Evolutionary conservation across 2,888 invertebrate genomes (phyloP).

Genomic region (Drosophila neotestacea): DNA sequence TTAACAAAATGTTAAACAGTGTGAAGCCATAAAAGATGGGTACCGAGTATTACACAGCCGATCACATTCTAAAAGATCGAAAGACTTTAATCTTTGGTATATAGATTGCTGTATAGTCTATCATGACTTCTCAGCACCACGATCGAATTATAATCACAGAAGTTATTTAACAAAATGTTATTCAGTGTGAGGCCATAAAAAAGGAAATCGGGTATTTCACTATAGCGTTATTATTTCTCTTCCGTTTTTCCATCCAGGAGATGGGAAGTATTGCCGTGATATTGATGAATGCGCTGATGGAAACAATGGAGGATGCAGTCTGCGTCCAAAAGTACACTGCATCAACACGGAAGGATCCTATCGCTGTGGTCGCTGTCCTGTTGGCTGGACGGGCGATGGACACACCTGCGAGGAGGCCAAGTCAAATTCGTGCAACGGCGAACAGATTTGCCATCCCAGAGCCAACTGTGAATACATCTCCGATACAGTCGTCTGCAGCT

Average conservation of each 20-base stretch:
- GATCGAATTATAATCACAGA: no score
- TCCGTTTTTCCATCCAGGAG: conserved; percentile 85
- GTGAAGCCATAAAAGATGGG: no score
- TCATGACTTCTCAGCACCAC: no score
- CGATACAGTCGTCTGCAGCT: conserved; percentile 89
- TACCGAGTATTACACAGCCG: no score
- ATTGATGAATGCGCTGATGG: conserved; percentile 93
- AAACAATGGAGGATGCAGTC: conserved; percentile 96
- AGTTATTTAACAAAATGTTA: no score
- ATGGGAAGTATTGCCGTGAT: conserved; percentile 94
- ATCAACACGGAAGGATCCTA: conserved; percentile 95
- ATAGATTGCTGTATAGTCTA: no score
- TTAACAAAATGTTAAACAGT: no score
- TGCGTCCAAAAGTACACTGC: conserved; percentile 92
- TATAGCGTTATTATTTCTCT: no score
- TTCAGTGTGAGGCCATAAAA: no score
- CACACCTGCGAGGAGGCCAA: conserved; percentile 87
- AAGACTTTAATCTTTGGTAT: no score
- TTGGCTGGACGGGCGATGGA: conserved; percentile 95
- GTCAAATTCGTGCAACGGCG: conserved; percentile 74
- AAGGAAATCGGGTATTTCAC: neutral
- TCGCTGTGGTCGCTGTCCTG: conserved; percentile 94
- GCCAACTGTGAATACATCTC: conserved; percentile 92
- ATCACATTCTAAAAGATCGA: no score
- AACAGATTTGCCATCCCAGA: conserved; percentile 90